phyloP scores from a whole-genome alignment of 2,113 vertebrate species.

The Lagopus muta region DNA sequence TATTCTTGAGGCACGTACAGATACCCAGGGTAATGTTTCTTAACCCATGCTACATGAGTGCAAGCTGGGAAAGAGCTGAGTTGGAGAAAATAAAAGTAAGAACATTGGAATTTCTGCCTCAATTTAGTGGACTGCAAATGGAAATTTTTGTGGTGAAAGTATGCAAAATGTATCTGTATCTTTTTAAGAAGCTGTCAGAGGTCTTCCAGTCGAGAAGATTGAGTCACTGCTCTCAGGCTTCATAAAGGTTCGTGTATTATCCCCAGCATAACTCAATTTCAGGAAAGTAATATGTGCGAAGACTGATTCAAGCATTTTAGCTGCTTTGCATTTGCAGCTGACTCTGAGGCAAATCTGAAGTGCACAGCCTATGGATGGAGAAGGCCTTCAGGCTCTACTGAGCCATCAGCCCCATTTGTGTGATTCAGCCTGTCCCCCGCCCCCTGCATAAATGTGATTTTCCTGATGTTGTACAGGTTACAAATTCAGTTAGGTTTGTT shows the following conservation, averaged over 20 bases:
- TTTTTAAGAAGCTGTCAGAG: neutral
- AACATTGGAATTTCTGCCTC: neutral
- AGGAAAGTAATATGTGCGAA: neutral
- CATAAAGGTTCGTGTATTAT: neutral
- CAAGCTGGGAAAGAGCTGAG: neutral
- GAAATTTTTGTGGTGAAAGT: neutral
- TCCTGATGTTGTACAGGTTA: neutral
- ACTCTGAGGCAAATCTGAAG: conserved; percentile 1
- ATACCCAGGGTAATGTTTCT: neutral
- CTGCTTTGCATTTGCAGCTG: neutral
- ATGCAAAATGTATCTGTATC: neutral
- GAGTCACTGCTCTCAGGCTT: neutral
- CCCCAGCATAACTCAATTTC: neutral
- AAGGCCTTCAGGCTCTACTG: conserved; percentile 5
- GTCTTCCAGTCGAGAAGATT: neutral
- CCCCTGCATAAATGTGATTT: conserved; percentile 75
- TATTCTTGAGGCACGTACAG: neutral
- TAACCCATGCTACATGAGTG: neutral
- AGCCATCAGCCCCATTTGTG: conserved; percentile 41
- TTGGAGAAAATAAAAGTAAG: neutral
- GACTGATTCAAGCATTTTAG: neutral
- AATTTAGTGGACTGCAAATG: neutral
- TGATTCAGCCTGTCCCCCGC: neutral
- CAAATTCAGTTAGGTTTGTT: conserved; percentile 75
- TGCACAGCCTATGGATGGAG: neutral